Base-by-base conservation (phyloP, 2,113 vertebrate genomes). In the Gila orcuttii region DNA sequence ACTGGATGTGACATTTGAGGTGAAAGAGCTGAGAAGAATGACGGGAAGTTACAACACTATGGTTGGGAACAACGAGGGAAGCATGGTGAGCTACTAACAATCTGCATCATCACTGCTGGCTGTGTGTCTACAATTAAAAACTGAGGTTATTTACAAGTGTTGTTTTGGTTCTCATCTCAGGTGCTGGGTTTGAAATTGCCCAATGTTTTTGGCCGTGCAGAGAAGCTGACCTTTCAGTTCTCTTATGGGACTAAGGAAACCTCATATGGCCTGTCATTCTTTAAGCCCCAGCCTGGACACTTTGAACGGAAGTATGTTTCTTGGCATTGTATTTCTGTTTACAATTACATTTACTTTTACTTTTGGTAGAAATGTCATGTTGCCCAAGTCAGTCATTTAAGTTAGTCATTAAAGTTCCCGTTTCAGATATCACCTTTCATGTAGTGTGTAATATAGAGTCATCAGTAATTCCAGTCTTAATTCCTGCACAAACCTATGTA, bases 211-310 rank as follows among this genome's bases (percentile, higher is more conserved):
- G 98, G 98, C 42, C 97, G 97, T 4, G 98, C 97, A 33, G 98
- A 99, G 89, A 98, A 98, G 89, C 92, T 99, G 83, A 97, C 96
- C 33, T 98, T 98, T 89, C 98, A 99, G 93, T 99, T 98, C 90
- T 99, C 98, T 39, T 99, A 99, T 0, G 98, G 98, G 75, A 99
- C 98, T 59, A 99, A 99, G 92, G 98, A 99, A 86, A 99, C 97
- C 0, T 99, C 98, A 0, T 99, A 99, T 0, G 97, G 98, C 74
- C 91, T 99, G 19, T 99, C 98, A 0, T 96, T 99, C 95, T 99
- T 99, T 92, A 99, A 98, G 92, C 98, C 98, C 1, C 97, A 96
- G 89, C 96, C 96, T 1, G 97, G 98, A 82, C 91, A 95, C 91
- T 98, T 99, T 86, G 97, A 99, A 77, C 96, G 95, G 91, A 99